Base-by-base conservation (phyloP, 2,797 vertebrate genomes). In the Malurus leucopterus region DNA sequence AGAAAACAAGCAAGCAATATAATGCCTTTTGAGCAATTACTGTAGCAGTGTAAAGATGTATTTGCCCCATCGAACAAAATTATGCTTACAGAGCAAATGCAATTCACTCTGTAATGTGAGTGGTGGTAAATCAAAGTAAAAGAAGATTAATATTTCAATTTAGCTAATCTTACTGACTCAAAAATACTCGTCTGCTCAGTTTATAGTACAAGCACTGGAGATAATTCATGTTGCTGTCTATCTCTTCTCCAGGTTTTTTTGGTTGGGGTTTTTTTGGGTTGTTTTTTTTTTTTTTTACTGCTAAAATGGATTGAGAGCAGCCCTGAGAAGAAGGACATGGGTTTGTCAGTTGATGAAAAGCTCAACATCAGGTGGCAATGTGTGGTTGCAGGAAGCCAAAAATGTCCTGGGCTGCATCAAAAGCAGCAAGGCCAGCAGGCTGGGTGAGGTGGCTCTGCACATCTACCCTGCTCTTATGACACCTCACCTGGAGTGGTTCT, bases 11-110 rank as follows among this genome's bases (percentile, higher is more conserved):
- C 29, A 62, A 86, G 49, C 26, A 62, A 80, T 59, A 68, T 17
- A 75, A 85, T 58, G 44, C 5, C 30, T 77, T 88, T 69, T 54
- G 78, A 91, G 72, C 62, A 85, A 87, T 72, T 83, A 58, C 41
- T 41, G 72, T 38, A n/a, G 47, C 67, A 64, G 14, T 68, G 55
- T 82, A 80, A 87, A 83, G 53, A 74, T 1, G 0, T 38, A 58
- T 68, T 80, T 87, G 76, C 41, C 59, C 73, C 11, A 20, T 15
- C 12, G 13, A 87, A 87, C 4, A 46, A 84, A 93, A 89, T 68
- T 2, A 64, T 74, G 43, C 43, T 90, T 57, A 80, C 46, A 71
- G 51, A 87, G 50, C 54, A 89, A 92, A 88, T 34, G 24, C 29
- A 81, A 80, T 68, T 73, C 38, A 22, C 18, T 80, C n/a, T 62